Evolutionary conservation across 2,888 invertebrate species (phyloP), one percentile per base, ranked within the genome.

Genomic region (Apamea sordens): DNA sequence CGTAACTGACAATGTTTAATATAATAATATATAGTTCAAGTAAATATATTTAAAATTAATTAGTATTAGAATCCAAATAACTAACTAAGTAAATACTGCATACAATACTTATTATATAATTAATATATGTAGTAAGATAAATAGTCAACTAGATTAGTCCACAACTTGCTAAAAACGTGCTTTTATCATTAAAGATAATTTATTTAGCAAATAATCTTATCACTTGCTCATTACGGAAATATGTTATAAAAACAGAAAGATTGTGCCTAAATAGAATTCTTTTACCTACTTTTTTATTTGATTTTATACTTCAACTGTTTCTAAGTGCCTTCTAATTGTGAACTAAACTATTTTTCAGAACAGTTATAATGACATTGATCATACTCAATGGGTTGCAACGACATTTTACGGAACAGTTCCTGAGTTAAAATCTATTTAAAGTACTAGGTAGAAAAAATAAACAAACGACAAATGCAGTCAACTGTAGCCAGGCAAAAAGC

Each of bases 301-400:
- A 18, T 2, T 3, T 36, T n/a, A 41, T 2, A 13, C 15, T 6
- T 0, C 24, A 74, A 53, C 15, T 18, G 11, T 73, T 36, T 56
- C 36, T 4, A 28, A 15, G 3, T 72, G 18, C 21, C 24, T 41
- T 50, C 0, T 13, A 11, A 47, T 24, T 11, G 21, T 15, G 24
- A 41, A 70, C 44, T 59, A 65, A 61, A 81, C 5, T 6, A 28
- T 18, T n/a, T 69, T 64, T n/a, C 24, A 63, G 5, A 63, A 83
- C 73, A 71, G 76, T 84, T 80, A 36, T 44, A n/a, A 64, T 70
- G 86, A 47, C 84, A 80, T 86, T 87, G 81, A 83, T 59, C 36
- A 28, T 41, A 82, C 24, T 77, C 76, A 87, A 50, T 80, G 77
- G n/a, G 21, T 77, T 76, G 80, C 68, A 53, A 82, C 78, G 76